These are phyloP conservation scores for Drosophila rufa DNA, from an alignment of 1,140 invertebrate species.

Conservation along the genomic window DNA sequence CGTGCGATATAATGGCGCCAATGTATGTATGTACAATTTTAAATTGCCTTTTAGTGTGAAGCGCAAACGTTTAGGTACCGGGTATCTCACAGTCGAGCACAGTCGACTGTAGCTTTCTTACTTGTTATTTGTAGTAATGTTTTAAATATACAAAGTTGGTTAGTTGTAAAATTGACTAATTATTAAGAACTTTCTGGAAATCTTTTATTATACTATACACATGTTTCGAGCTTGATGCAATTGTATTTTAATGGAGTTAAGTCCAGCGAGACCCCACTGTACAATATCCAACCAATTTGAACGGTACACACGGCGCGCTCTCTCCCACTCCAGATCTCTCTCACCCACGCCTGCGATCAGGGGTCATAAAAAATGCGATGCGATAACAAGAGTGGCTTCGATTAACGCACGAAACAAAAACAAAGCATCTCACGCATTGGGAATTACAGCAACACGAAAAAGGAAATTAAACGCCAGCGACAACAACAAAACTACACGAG, in stretches of 20 bases:
- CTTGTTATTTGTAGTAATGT: too few species aligned
- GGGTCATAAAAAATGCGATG: conserved; percentile 46
- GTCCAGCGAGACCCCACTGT: background rate
- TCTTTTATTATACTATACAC: too few species aligned
- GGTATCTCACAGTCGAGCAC: too few species aligned
- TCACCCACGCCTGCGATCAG: conserved; percentile 48
- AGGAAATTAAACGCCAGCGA: conserved; percentile 40
- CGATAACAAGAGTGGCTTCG: conserved; percentile 74
- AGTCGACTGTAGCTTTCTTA: too few species aligned
- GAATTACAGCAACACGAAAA: conserved; percentile 34
- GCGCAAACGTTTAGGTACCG: too few species aligned
- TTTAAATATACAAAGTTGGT: too few species aligned
- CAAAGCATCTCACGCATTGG: conserved; percentile 35
- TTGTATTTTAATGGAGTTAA: background rate
- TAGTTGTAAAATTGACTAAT: too few species aligned
- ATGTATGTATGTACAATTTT: too few species aligned
- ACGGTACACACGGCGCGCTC: conserved; percentile 1
- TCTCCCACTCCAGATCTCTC: conserved; percentile 8
- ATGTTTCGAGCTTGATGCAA: too few species aligned
- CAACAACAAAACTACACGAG: conserved; percentile 27
- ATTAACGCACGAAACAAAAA: conserved; percentile 59
- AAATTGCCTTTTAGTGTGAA: too few species aligned
- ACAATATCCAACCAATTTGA: conserved; percentile 2
- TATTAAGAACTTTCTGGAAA: too few species aligned
- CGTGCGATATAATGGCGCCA: too few species aligned